Evolutionary conservation across 30 jellyfish, hydroid and myxozoan genomes (phyloP).

Genomic region (Mastigias papua): DNA sequence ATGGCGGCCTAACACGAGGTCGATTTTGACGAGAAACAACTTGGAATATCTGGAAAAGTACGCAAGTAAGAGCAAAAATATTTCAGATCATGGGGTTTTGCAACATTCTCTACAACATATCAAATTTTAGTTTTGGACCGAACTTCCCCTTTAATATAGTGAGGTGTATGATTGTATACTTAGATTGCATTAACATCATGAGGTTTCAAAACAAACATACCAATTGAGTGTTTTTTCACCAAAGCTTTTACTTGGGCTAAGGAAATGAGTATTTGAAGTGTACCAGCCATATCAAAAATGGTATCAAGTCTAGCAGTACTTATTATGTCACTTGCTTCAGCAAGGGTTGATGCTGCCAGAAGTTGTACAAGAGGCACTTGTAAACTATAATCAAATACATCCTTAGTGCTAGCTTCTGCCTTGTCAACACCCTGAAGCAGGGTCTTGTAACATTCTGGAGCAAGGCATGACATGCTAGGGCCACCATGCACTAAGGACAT

Average conservation of each 20-base stretch:
- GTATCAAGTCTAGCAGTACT: constrained; percentile 67
- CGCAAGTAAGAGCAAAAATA: too few relatives aligned
- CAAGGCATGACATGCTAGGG: constrained; percentile 65
- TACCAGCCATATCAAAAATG: constrained; percentile 63
- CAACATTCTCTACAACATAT: too few relatives aligned
- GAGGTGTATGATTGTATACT: too few relatives aligned
- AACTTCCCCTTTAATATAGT: too few relatives aligned
- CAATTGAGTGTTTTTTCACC: constrained; percentile 55
- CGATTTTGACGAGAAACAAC: too few relatives aligned
- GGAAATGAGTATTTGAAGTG: constrained; percentile 58
- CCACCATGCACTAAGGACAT: constrained; percentile 69
- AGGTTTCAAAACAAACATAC: too few relatives aligned
- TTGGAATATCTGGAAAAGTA: too few relatives aligned
- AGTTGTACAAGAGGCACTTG: constrained; percentile 62
- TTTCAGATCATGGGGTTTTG: too few relatives aligned
- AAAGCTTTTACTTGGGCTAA: constrained; percentile 52
- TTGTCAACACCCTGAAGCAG: constrained; percentile 68
- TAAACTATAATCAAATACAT: constrained; percentile 49
- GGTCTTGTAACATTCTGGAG: constrained; percentile 71
- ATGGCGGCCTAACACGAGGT: too few relatives aligned
- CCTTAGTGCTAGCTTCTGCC: constrained; percentile 66
- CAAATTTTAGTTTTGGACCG: too few relatives aligned
- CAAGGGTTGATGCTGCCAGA: constrained; percentile 65
- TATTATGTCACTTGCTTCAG: constrained; percentile 63
- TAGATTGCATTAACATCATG: too few relatives aligned